Evolutionary conservation across 1,140 invertebrate species (phyloP).

Genomic region (Dolichoris vasculosae): DNA sequence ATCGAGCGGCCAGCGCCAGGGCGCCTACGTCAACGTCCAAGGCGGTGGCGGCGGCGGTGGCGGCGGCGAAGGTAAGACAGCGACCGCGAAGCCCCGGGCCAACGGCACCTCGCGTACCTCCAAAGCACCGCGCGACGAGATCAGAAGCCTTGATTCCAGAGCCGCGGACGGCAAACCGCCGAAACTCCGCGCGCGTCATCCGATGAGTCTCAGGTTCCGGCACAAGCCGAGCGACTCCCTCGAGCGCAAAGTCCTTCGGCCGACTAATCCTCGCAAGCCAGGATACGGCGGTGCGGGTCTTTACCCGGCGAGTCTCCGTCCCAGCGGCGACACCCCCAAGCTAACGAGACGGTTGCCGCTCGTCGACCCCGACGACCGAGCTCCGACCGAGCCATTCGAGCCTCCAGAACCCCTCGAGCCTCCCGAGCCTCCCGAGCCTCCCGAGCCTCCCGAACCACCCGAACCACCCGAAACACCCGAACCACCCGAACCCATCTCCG

Average conservation of each 20-base stretch:
- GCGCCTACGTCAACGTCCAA: slow-evolving; percentile 83
- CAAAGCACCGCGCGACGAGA: neutral
- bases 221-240: slow-evolving; percentile 15
- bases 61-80: slow-evolving; percentile 60
- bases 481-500: neutral
- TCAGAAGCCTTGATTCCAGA: slow-evolving; percentile 27
- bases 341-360: slow-evolving; percentile 13
- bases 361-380: neutral
- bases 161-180: neutral
- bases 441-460: too few relatives aligned
- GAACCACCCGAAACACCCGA: too few relatives aligned
- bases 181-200: neutral
- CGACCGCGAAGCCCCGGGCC: slow-evolving; percentile 24
- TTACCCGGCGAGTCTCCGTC: slow-evolving; percentile 57
- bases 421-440: too few relatives aligned
- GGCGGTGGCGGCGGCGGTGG: slow-evolving; percentile 73
- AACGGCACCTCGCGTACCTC: slow-evolving; percentile 1
- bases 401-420: too few relatives aligned
- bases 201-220: slow-evolving; percentile 35
- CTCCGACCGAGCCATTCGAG: neutral
- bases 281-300: slow-evolving; percentile 52
- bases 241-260: slow-evolving; percentile 18
- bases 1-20: slow-evolving; percentile 67
- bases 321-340: slow-evolving; percentile 67
- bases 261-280: neutral